Conservation (phyloP, 2,113 vertebrate genomes). For the Lepidothrix coronata region DNA sequence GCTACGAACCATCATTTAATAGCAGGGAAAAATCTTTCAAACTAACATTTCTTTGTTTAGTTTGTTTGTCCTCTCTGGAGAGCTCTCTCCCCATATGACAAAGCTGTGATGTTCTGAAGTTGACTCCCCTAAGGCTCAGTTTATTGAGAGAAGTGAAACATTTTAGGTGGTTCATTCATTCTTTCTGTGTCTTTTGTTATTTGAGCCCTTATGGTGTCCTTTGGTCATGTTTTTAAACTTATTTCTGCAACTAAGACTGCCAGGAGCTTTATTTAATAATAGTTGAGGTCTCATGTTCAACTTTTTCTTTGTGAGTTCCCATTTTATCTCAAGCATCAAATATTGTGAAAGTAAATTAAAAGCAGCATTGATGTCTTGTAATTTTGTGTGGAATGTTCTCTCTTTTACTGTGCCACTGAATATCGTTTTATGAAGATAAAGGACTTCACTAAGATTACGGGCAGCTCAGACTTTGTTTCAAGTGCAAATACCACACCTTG, state of each 20-base stretch:
- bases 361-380: background rate
- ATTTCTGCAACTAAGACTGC: slow-evolving; percentile 47
- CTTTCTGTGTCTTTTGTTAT: slow-evolving; percentile 58
- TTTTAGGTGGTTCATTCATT: slow-evolving; percentile 68
- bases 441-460: background rate
- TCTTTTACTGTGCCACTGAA: background rate
- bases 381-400: slow-evolving; percentile 12
- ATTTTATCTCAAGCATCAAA: slow-evolving; percentile 60
- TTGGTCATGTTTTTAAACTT: slow-evolving; percentile 61
- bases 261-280: slow-evolving; percentile 59
- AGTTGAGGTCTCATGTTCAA: slow-evolving; percentile 24
- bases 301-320: slow-evolving; percentile 41
- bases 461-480: slow-evolving; percentile 4
- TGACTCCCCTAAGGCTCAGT: slow-evolving; percentile 59
- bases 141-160: slow-evolving; percentile 62
- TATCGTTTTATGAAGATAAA: background rate
- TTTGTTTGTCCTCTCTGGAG: slow-evolving; percentile 62
- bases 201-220: slow-evolving; percentile 44
- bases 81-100: slow-evolving; percentile 45
- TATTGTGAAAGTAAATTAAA: slow-evolving; percentile 51
- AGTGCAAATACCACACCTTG: background rate
- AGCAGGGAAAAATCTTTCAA: slow-evolving; percentile 39
- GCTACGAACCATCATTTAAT: slow-evolving; percentile 45
- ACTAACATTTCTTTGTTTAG: slow-evolving; percentile 46
- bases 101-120: slow-evolving; percentile 51